A percentile compares a stretch with the other conserved stretches of the same genome.
These are phyloP conservation scores for Masticophis lateralis DNA, from an alignment of 2,797 vertebrate species.

Conservation along the genomic window DNA sequence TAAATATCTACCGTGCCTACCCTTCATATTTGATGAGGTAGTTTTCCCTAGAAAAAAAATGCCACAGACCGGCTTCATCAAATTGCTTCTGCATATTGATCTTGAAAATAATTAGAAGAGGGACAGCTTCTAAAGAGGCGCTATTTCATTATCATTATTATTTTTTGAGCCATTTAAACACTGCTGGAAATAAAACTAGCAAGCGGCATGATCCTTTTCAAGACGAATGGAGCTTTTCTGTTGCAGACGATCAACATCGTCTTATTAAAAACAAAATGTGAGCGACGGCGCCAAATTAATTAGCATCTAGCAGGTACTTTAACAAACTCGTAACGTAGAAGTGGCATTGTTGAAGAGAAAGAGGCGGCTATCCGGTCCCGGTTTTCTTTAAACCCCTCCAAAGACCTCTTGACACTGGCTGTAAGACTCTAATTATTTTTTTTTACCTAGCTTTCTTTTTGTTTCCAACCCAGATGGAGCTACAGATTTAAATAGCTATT, in stretches of 20 bases:
- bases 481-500: conserved; percentile 28
- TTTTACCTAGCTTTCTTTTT: not conserved
- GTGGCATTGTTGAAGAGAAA: conserved; percentile 7
- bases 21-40: not conserved
- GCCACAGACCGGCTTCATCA: conserved; percentile 28
- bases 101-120: conserved; percentile 39
- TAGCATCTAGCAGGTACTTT: conserved; percentile 45
- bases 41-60: conserved; percentile 47
- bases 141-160: conserved; percentile 23
- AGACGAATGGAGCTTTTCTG: conserved; percentile 24
- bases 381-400: conserved; percentile 28
- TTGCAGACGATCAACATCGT: conserved; percentile 37
- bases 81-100: conserved; percentile 47
- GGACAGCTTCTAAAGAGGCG: conserved; percentile 36
- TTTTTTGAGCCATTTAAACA: conserved; percentile 35
- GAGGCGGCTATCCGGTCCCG: not conserved
- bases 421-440: not conserved
- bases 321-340: conserved; percentile 1
- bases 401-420: conserved; percentile 21
- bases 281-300: conserved; percentile 45
- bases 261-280: conserved; percentile 54
- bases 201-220: conserved; percentile 44
- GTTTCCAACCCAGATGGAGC: conserved; percentile 35
- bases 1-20: conserved; percentile 32
- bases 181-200: conserved; percentile 1